Conservation (phyloP, 2,797 vertebrate genomes). For the Fringilla coelebs region DNA sequence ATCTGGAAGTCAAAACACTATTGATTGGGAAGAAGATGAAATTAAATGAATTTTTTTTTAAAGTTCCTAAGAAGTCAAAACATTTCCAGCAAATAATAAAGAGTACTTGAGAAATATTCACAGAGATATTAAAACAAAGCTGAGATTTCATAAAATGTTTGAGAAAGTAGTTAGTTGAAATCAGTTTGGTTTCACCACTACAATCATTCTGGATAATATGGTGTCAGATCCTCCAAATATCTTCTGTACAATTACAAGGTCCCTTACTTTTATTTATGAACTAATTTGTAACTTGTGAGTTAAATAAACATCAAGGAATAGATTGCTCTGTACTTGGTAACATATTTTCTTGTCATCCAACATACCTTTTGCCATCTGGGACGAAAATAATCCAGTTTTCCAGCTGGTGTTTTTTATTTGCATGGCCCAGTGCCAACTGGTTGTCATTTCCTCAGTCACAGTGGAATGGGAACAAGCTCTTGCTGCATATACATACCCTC, state of each 20-base stretch:
- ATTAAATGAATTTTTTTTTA: background rate
- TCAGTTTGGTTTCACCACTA: background rate
- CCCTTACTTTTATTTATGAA: background rate
- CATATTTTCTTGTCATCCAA: constrained; percentile 31
- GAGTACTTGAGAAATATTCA: background rate
- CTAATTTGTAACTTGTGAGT: background rate
- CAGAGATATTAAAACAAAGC: background rate
- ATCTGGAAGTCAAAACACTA: background rate
- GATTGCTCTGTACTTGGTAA: constrained; percentile 14
- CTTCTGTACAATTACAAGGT: background rate
- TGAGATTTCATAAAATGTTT: background rate
- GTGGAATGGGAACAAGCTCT: constrained; percentile 54
- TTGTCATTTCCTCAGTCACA: constrained; percentile 34
- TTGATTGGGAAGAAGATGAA: background rate
- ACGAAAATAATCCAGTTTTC: constrained; percentile 28
- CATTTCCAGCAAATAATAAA: background rate
- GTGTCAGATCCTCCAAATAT: background rate
- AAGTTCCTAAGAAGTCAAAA: background rate
- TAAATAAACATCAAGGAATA: constrained; percentile 39
- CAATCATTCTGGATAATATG: background rate
- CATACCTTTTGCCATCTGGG: constrained; percentile 8
- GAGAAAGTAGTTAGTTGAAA: background rate
- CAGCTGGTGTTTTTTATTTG: constrained; percentile 54
- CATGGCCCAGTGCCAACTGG: constrained; percentile 31
- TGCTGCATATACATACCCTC: constrained; percentile 19